phyloP scores from a whole-genome alignment of 1,140 invertebrate species.

The Drosophila pachea region DNA sequence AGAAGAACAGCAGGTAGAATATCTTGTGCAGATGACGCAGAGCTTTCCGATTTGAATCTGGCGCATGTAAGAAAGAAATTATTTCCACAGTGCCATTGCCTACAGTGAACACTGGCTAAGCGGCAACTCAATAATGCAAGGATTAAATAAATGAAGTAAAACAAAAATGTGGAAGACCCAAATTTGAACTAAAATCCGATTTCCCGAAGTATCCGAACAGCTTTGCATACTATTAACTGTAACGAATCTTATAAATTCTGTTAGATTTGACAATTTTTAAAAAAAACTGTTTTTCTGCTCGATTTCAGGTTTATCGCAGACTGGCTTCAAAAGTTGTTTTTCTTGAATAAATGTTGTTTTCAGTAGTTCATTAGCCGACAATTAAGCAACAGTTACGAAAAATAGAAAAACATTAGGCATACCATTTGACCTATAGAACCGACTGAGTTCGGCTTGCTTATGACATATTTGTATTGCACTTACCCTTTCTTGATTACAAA shows the following conservation, averaged over 20 bases:
- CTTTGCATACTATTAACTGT: conserved; percentile 11
- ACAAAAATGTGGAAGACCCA: too few species aligned
- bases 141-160: too few species aligned
- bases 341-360: conserved; percentile 27
- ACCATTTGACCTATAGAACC: conserved; percentile 24
- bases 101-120: neutral
- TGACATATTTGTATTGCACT: too few species aligned
- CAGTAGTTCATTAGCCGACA: conserved; percentile 32
- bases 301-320: conserved; percentile 30
- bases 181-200: neutral
- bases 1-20: conserved; percentile 24
- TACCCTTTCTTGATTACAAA: too few species aligned
- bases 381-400: conserved; percentile 26
- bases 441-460: neutral
- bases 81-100: conserved; percentile 3
- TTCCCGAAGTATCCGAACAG: neutral
- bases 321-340: conserved; percentile 33
- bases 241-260: neutral
- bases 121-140: neutral
- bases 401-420: conserved; percentile 25
- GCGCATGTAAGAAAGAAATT: neutral
- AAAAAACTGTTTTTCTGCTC: neutral
- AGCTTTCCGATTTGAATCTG: conserved; percentile 17
- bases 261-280: neutral
- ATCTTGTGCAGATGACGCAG: conserved; percentile 10